Percentiles rank a stretch among this genome's conserved stretches.
phyloP scores from a whole-genome alignment of 2,888 invertebrate genomes.

The Ptychoptera contaminata region DNA sequence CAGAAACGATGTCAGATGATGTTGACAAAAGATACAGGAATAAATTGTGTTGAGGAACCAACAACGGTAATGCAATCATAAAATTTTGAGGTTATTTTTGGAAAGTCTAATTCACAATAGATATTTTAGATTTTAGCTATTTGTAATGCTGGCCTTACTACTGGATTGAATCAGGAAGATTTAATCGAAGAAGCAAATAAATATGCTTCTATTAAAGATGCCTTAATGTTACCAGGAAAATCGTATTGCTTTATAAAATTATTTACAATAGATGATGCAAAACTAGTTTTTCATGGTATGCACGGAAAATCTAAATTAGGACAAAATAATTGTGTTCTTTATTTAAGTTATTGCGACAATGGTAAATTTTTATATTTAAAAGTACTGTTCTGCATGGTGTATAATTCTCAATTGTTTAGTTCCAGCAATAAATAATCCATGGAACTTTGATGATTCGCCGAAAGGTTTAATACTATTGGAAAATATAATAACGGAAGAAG shows the following conservation, averaged over 20 bases:
- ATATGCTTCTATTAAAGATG: constrained; percentile 39
- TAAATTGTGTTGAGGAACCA: constrained; percentile 22
- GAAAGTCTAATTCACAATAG: not conserved
- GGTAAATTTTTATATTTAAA: constrained; percentile 28
- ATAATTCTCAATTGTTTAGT: no score
- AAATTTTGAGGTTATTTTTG: not conserved
- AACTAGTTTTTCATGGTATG: constrained; percentile 36
- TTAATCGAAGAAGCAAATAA: constrained; percentile 38
- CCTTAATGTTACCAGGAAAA: constrained; percentile 60
- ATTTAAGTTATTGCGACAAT: constrained; percentile 44
- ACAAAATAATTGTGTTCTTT: constrained; percentile 43
- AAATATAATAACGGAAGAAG: constrained; percentile 52
- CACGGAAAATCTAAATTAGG: constrained; percentile 44
- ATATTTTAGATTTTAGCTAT: constrained; percentile 32
- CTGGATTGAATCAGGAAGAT: constrained; percentile 52
- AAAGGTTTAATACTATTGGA: constrained; percentile 51
- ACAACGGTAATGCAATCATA: constrained; percentile 21
- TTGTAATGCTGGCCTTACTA: constrained; percentile 78
- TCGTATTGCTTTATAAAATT: constrained; percentile 67
- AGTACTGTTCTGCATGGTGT: no score
- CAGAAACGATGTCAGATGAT: constrained; percentile 31
- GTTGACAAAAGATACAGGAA: constrained; percentile 29
- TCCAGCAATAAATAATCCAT: constrained; percentile 12
- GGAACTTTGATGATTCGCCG: constrained; percentile 35
- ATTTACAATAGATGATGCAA: constrained; percentile 33